Evolutionary conservation across 2,113 vertebrate species (phyloP), one percentile per base, ranked within the genome.

Genomic region (Melanerpes aurifrons): DNA sequence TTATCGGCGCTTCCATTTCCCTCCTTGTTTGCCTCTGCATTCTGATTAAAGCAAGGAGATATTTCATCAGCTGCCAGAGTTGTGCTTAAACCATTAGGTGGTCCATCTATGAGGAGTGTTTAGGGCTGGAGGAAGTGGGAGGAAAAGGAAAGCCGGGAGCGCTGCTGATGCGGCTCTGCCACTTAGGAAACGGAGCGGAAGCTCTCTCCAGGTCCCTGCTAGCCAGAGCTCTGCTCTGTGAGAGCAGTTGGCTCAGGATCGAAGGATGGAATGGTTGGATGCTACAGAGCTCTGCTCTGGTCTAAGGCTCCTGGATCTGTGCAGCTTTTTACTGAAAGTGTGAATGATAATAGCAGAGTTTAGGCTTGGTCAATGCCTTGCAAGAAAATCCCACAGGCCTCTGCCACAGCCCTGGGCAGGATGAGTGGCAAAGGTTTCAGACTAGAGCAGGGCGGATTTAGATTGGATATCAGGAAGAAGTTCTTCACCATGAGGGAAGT

Each of bases 1-100:
- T 95, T 94, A 96, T 94, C 89, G 80, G 95, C 91, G 95, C 35
- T 9, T 96, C 94, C 95, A 96, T 96, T 95, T 93, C 87, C 72
- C n/a, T 91, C 57, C 93, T 91, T 92, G 86, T 96, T 96, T 96
- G 91, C 87, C 90, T 93, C 90, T 91, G 89, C 73, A 96, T 96
- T 94, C 90, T 95, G 95, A 95, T 96, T 96, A 95, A 96, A 96
- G 93, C 77, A 86, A 69, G 82, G 58, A 90, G 88, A 92, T 95
- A 95, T 95, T 96, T 96, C 93, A 96, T 59, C 85, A 95, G 78
- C 79, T 83, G 93, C 87, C 90, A 96, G 69, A 82, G 35, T 86
- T 95, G 85, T 78, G 79, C 93, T 94, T 95, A 96, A 92, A 90
- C 87, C 86, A 95, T 94, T 94, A 96, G 69, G 35, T 37, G 9